These are phyloP conservation scores for Prostheceraeus crozeri DNA, from an alignment of 2,888 invertebrate genomes.

Conservation along the genomic window DNA sequence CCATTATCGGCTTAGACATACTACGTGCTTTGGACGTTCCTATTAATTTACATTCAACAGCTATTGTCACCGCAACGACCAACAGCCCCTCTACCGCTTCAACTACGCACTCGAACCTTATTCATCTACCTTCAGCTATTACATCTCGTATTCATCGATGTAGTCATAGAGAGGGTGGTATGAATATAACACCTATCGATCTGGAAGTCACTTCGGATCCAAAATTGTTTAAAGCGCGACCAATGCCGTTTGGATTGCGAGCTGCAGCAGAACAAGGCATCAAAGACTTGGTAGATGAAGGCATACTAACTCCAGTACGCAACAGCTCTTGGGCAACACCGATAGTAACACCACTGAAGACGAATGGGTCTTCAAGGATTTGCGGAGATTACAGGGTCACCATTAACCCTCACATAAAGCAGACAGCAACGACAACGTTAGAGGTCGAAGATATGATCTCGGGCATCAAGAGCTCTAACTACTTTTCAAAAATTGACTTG, in stretches of 20 bases:
- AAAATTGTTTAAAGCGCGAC: background rate
- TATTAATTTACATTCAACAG: too few relatives aligned
- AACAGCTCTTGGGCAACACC: constrained; percentile 11
- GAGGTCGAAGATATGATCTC: constrained; percentile 25
- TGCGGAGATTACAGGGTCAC: constrained; percentile 23
- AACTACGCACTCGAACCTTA: too few relatives aligned
- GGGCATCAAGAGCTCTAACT: background rate
- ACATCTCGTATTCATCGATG: too few relatives aligned
- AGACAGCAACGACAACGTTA: constrained; percentile 1
- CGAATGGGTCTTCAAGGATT: background rate
- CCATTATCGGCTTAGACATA: too few relatives aligned
- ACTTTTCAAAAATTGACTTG: constrained; percentile 18
- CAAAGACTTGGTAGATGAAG: background rate
- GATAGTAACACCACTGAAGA: constrained; percentile 9
- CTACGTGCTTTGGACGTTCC: too few relatives aligned
- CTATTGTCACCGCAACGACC: too few relatives aligned
- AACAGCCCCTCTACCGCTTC: too few relatives aligned
- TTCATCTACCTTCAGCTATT: too few relatives aligned
- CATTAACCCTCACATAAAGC: constrained; percentile 28
- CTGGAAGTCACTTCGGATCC: constrained; percentile 13
- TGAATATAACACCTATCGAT: constrained; percentile 13
- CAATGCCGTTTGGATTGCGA: constrained; percentile 7
- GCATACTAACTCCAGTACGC: constrained; percentile 10
- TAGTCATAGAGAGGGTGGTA: too few relatives aligned
- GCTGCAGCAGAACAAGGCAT: constrained; percentile 13